Conservation (phyloP, 2,888 invertebrate genomes). For the Trilocha varians region DNA sequence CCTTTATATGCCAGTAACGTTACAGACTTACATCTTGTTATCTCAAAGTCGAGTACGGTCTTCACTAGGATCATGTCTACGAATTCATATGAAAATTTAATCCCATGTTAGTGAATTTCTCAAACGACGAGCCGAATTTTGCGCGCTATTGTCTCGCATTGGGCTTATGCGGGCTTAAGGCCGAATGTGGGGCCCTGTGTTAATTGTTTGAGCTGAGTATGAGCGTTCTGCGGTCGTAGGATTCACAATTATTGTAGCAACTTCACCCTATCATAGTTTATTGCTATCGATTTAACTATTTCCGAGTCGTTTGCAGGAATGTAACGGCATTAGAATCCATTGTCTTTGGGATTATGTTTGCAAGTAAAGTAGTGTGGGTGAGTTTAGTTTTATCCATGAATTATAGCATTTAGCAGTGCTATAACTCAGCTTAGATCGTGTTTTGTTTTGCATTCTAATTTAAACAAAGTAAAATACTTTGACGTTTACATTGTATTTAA, state of each 20-base stretch:
- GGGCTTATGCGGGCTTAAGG: slow-evolving; percentile 60
- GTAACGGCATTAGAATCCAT: slow-evolving; percentile 7
- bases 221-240: slow-evolving; percentile 50
- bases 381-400: too few species aligned
- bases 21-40: slow-evolving; percentile 58
- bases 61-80: slow-evolving; percentile 55
- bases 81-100: slow-evolving; percentile 69
- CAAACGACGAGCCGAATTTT: slow-evolving; percentile 54
- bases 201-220: slow-evolving; percentile 65
- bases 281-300: slow-evolving; percentile 39
- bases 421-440: too few species aligned
- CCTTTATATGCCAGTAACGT: too few species aligned
- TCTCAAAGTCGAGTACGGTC: slow-evolving; percentile 53
- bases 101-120: slow-evolving; percentile 62
- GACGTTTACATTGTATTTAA: too few species aligned
- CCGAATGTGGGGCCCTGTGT: slow-evolving; percentile 55
- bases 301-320: slow-evolving; percentile 22
- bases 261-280: slow-evolving; percentile 49
- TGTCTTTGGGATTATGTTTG: too few species aligned
- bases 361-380: too few species aligned
- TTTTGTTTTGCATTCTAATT: too few species aligned
- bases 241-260: slow-evolving; percentile 61
- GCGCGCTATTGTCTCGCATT: slow-evolving; percentile 54
- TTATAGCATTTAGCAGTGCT: too few species aligned
- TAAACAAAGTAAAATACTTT: too few species aligned